Evolutionary conservation across 2,797 vertebrate genomes (phyloP).

Genomic region (Acipenser transmontanus): DNA sequence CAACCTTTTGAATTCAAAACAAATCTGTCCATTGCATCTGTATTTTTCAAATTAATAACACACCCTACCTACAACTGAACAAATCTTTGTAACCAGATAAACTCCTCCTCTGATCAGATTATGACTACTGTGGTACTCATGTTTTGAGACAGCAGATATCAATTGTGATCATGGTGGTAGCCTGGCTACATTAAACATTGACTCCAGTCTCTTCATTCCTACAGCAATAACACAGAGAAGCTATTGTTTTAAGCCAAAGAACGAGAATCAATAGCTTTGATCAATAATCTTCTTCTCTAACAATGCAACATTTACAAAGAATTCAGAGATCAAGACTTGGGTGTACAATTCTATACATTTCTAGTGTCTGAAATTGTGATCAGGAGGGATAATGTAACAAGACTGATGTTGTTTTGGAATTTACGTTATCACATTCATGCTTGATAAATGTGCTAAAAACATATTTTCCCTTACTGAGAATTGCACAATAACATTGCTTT

Average conservation of each 20-base stretch:
- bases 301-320: conserved; percentile 33
- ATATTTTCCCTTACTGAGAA: too few relatives aligned
- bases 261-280: conserved; percentile 56
- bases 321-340: conserved; percentile 42
- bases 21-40: conserved; percentile 37
- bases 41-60: conserved; percentile 43
- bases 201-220: conserved; percentile 68
- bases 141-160: conserved; percentile 62
- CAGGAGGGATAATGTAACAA: conserved; percentile 43
- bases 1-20: conserved; percentile 33
- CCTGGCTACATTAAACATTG: conserved; percentile 62
- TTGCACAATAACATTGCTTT: too few relatives aligned
- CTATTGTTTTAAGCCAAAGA: conserved; percentile 64
- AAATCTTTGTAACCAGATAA: conserved; percentile 51
- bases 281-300: conserved; percentile 66
- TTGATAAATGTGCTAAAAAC: too few relatives aligned
- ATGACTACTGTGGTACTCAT: conserved; percentile 72
- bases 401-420: too few relatives aligned
- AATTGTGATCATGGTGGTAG: conserved; percentile 66
- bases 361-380: conserved; percentile 41
- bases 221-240: conserved; percentile 56
- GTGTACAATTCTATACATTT: too few relatives aligned
- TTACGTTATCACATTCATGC: too few relatives aligned
- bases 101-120: conserved; percentile 66
- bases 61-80: conserved; percentile 29